phyloP scores from a whole-genome alignment of 2,888 invertebrate genomes.

The Lasioglossum zephyrum region DNA sequence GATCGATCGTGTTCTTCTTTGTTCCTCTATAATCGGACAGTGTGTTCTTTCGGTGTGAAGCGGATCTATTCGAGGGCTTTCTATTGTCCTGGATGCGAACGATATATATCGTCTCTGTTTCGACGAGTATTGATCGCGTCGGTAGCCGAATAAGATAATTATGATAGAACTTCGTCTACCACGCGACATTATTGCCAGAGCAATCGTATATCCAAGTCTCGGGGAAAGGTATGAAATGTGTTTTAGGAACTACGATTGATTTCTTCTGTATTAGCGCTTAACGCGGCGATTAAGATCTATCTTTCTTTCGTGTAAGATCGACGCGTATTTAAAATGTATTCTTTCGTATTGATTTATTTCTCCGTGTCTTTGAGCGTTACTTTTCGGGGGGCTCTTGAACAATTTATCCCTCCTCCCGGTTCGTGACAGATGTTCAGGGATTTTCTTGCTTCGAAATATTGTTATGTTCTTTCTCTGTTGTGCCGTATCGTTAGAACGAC shows the following conservation, averaged over 20 bases:
- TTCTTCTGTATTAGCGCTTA: conserved; percentile 12
- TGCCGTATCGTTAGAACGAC: conserved; percentile 61
- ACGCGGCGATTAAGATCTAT: not conserved
- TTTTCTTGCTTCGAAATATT: conserved; percentile 15
- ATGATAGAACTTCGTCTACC: conserved; percentile 21
- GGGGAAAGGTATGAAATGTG: conserved; percentile 8
- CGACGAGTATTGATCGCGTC: conserved; percentile 23
- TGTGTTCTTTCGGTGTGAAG: conserved; percentile 33
- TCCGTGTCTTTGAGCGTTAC: conserved; percentile 24
- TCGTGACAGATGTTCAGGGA: conserved; percentile 16
- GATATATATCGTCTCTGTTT: conserved; percentile 21
- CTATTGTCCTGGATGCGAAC: conserved; percentile 15
- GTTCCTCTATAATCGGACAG: conserved; percentile 27
- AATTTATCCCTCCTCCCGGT: not conserved
- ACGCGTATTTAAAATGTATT: conserved; percentile 29
- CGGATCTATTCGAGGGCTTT: conserved; percentile 10
- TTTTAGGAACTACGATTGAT: conserved; percentile 20
- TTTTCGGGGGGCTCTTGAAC: not conserved
- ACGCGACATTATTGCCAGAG: conserved; percentile 23
- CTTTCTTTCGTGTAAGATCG: conserved; percentile 21
- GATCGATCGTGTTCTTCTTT: conserved; percentile 32
- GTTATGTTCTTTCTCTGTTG: conserved; percentile 35
- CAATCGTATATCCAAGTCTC: not conserved
- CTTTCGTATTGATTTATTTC: conserved; percentile 21
- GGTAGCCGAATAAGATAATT: conserved; percentile 19